Evolutionary conservation across 2,888 invertebrate species (phyloP).

Genomic region (Resseliella maxima): DNA sequence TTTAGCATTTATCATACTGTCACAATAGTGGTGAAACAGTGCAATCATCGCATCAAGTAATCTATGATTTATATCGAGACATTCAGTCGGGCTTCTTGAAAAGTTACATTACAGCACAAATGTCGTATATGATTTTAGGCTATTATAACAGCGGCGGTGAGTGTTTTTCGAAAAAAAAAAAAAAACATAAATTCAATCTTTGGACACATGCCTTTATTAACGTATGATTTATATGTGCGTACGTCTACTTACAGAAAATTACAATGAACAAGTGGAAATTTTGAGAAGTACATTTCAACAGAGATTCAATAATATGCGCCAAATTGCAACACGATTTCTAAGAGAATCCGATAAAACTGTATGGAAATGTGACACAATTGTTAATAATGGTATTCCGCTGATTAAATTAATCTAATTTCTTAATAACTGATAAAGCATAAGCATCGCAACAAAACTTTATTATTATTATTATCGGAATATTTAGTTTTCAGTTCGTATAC

Average conservation of each 20-base stretch:
- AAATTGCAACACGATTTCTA: slow-evolving; percentile 24
- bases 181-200: no score
- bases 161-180: no score
- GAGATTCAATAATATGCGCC: neutral
- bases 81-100: slow-evolving; percentile 33
- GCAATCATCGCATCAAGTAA: slow-evolving; percentile 38
- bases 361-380: slow-evolving; percentile 36
- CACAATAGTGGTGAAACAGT: slow-evolving; percentile 4
- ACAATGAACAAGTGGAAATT: slow-evolving; percentile 48
- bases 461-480: neutral
- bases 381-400: slow-evolving; percentile 24
- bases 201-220: no score
- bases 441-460: no score
- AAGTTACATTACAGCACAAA: slow-evolving; percentile 47
- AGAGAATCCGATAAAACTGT: neutral
- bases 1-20: slow-evolving; percentile 1
- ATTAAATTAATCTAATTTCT: neutral
- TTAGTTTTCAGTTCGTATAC: slow-evolving; percentile 51
- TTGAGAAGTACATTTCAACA: slow-evolving; percentile 5
- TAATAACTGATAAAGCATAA: neutral
- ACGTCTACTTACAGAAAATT: slow-evolving; percentile 35
- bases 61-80: slow-evolving; percentile 32
- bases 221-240: no score
- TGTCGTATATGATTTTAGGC: slow-evolving; percentile 42
- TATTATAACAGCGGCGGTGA: slow-evolving; percentile 32